Evolutionary conservation across 2,797 vertebrate genomes (phyloP), one percentile per base, ranked within the genome.

Genomic region (Helicolenus hilgendorfi): DNA sequence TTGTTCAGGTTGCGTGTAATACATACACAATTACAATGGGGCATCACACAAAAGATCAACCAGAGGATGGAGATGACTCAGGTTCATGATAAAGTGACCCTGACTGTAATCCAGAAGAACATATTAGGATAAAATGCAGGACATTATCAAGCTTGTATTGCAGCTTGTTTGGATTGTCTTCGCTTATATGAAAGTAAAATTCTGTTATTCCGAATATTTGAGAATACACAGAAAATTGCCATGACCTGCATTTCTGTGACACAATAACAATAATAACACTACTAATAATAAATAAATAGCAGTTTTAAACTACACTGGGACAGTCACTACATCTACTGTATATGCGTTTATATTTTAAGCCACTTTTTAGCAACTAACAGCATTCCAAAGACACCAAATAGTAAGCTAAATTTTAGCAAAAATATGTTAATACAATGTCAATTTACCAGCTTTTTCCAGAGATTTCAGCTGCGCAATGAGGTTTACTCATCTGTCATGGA

Each of bases 21-120:
- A 89, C 36, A 65, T 27, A 41, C 7, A 74, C 18, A 82, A 78
- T 69, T 24, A 72, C 26, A 81, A n/a, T 8, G 10, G 72, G 70
- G 35, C 89, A 72, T 82, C 72, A 73, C 33, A 22, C 18, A 76
- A 29, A 71, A 76, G 79, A 90, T 90, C 82, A 77, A 73, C 20
- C 2, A 78, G 74, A 35, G 24, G 56, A 83, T 24, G 27, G 64
- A 86, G 36, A 60, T 73, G 15, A 63, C 7, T 38, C 26, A 78
- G 49, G 82, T 72, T 18, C 24, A 69, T 53, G 38, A 56, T 73
- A 38, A 65, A 67, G 27, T 74, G 76, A 83, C 71, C 80, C 29
- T 2, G 26, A 8, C 24, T 79, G 11, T 70, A 77, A 87, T 83
- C 69, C 22, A 75, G 5, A 22, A 4, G 55, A 79, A 64, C 22